Evolutionary conservation across 1,140 invertebrate genomes (phyloP), one percentile per base, ranked within the genome.

Genomic region (Maniola jurtina): DNA sequence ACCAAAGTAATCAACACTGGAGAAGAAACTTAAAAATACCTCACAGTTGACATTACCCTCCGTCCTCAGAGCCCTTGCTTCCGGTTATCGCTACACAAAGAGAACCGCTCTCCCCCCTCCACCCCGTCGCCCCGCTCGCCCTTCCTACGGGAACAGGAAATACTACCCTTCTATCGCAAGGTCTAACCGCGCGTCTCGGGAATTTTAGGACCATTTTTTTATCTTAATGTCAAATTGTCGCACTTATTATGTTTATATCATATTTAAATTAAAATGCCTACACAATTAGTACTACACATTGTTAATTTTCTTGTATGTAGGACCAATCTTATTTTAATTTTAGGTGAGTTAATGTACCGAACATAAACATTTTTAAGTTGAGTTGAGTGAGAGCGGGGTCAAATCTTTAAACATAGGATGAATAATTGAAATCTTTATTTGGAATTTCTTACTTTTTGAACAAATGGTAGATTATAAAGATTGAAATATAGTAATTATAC

Each of bases 11-110:
- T 87, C 84, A 87, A 82, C 81, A 73, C 72, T 75, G 52, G 77
- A 63, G 77, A 85, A 90, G 83, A 85, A 90, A 87, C 83, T 89
- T 83, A 83, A 90, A 88, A 86, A 86, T 86, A 83, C 81, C 77
- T 80, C 79, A 72, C 82, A 80, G 86, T 86, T 84, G 86, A 88
- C 86, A 89, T 89, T 86, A 89, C 87, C 83, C 83, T 82, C 83
- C 76, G 82, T 86, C 81, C 84, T 86, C 76, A 68, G 82, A 79
- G 81, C 88, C 88, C 88, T 88, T 72, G 80, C 81, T 86, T 90
- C 88, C 88, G 88, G 88, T 90, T 90, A 90, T 90, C 84, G 83
- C 84, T 80, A 84, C 83, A 89, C 84, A 90, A 88, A 90, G 83
- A 81, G 81, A 73, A 81, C 78, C 77, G 70, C 66, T 75, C 72